Evolutionary conservation across 2,797 vertebrate species (phyloP).

Genomic region (Propithecus deckenii): DNA sequence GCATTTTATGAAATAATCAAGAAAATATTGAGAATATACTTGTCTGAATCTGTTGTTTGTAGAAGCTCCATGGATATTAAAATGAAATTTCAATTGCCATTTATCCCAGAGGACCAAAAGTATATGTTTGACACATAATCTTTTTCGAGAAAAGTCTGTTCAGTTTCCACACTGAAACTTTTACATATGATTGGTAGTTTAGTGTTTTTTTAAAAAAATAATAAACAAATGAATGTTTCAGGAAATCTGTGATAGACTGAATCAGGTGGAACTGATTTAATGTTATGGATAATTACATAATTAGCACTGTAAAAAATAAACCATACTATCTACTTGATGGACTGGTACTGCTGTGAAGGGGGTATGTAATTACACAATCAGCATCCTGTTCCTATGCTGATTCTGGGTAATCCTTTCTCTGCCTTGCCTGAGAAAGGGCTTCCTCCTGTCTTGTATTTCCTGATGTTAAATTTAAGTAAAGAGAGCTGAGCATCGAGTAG

Average conservation of each 20-base stretch:
- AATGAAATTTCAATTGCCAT: not conserved
- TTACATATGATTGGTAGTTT: conserved; percentile 66
- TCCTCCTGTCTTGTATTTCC: conserved; percentile 58
- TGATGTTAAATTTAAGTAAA: conserved; percentile 33
- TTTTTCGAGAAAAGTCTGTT: conserved; percentile 39
- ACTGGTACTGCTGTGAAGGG: conserved; percentile 71
- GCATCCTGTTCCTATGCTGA: conserved; percentile 59
- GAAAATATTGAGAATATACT: not conserved
- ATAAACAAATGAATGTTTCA: conserved; percentile 79
- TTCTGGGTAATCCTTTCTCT: conserved; percentile 62
- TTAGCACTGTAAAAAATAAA: conserved; percentile 79
- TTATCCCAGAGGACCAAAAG: not conserved
- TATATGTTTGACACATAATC: not conserved
- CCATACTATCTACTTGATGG: conserved; percentile 75
- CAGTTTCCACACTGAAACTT: conserved; percentile 36
- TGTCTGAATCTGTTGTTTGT: conserved; percentile 27
- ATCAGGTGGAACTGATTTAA: conserved; percentile 80
- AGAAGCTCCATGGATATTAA: not conserved
- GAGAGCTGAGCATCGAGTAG: not conserved
- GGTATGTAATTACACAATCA: conserved; percentile 78
- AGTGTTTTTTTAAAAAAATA: conserved; percentile 61
- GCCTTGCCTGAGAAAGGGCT: conserved; percentile 44
- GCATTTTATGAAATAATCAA: conserved; percentile 19
- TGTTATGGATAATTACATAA: conserved; percentile 81
- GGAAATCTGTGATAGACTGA: conserved; percentile 74